Percentiles rank a stretch among this genome's conserved stretches.
Evolutionary conservation across 2,888 invertebrate genomes (phyloP).

Genomic region (Drosophila falleni): DNA sequence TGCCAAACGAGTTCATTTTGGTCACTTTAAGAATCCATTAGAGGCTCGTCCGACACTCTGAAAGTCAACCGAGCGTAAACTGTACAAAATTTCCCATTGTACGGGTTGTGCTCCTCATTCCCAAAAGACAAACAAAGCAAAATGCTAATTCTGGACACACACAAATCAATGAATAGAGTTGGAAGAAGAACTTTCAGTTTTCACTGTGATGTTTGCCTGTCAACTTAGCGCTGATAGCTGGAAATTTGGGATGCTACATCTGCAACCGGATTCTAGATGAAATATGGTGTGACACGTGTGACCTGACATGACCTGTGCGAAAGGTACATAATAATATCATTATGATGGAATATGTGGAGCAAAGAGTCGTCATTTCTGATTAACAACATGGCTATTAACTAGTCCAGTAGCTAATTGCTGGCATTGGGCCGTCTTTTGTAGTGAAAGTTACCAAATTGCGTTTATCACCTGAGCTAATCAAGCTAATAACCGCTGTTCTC

Average conservation of each 20-base stretch:
- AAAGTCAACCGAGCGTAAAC: conserved; percentile 64
- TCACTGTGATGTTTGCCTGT: conserved; percentile 47
- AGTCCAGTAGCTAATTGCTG: conserved; percentile 53
- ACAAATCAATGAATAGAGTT: conserved; percentile 53
- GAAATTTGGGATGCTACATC: conserved; percentile 17
- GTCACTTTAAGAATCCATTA: conserved; percentile 73
- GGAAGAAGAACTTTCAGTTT: conserved; percentile 37
- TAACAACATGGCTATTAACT: conserved; percentile 47
- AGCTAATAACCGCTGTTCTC: conserved; percentile 50
- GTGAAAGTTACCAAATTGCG: conserved; percentile 66
- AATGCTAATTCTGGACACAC: conserved; percentile 67
- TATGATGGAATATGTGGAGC: conserved; percentile 28
- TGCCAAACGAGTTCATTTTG: conserved; percentile 70
- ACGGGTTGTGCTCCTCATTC: conserved; percentile 20
- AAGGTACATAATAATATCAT: conserved; percentile 43
- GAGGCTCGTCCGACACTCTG: conserved; percentile 31
- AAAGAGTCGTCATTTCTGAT: conserved; percentile 19
- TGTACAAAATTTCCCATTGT: conserved; percentile 54
- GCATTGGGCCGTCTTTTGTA: conserved; percentile 51
- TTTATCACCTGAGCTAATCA: conserved; percentile 63
- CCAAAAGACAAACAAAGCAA: conserved; percentile 38
- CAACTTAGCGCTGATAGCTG: conserved; percentile 48
- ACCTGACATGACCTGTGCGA: conserved; percentile 33
- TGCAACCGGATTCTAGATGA: conserved; percentile 52
- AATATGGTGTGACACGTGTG: conserved; percentile 24